These are phyloP conservation scores for Candidula unifasciata DNA, from an alignment of 2,888 invertebrate species.

Conservation along the genomic window DNA sequence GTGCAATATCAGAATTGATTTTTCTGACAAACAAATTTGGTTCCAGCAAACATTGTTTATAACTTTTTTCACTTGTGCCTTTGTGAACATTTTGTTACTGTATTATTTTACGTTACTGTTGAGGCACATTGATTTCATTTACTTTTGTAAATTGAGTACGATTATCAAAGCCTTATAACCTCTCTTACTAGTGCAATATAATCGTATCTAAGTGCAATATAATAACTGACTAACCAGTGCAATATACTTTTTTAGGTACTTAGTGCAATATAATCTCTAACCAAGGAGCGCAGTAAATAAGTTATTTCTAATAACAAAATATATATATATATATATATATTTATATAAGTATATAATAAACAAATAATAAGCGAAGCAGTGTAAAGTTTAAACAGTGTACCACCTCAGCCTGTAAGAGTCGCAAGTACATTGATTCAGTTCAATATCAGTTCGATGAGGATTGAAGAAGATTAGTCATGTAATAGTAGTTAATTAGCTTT, in stretches of 20 bases:
- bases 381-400: too few species aligned
- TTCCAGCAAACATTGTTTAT: not conserved
- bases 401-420: too few species aligned
- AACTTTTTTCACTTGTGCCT: not conserved
- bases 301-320: not conserved
- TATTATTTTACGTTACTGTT: not conserved
- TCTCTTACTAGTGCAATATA: not conserved
- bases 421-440: too few species aligned
- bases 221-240: too few species aligned
- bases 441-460: too few species aligned
- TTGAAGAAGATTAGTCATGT: too few species aligned
- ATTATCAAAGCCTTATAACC: not conserved
- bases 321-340: too few species aligned
- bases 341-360: too few species aligned
- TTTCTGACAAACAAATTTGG: too few species aligned
- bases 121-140: not conserved
- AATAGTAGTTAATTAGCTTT: too few species aligned
- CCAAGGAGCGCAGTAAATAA: not conserved
- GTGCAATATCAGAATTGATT: not conserved
- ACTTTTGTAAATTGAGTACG: not conserved
- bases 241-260: too few species aligned
- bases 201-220: not conserved
- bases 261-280: not conserved
- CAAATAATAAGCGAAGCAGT: too few species aligned
- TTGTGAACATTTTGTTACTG: not conserved